phyloP scores from a whole-genome alignment of 2,797 vertebrate genomes.

The Amniataba percoides region DNA sequence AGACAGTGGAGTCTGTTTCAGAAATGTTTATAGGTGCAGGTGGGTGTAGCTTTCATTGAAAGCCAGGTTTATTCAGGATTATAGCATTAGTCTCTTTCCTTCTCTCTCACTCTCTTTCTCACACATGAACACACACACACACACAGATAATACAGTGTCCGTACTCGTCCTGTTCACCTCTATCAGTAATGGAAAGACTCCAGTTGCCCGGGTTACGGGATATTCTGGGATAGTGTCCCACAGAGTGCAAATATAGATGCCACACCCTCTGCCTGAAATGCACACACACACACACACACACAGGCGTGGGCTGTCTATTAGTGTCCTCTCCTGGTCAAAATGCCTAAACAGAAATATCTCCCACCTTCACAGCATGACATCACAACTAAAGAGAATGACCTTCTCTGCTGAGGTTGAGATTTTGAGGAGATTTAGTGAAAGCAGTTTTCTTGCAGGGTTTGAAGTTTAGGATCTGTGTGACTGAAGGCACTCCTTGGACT shows the following conservation, averaged over 20 bases:
- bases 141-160: constrained; percentile 10
- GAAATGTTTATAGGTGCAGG: constrained; percentile 36
- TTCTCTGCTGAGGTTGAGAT: accelerated
- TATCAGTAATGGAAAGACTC: constrained; percentile 65
- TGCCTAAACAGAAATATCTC: constrained; percentile 29
- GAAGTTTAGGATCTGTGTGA: constrained; percentile 8
- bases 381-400: neutral
- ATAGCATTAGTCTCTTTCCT: neutral
- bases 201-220: constrained; percentile 55
- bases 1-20: constrained; percentile 2
- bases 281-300: constrained; percentile 10
- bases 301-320: constrained; percentile 2
- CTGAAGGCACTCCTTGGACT: constrained; percentile 36
- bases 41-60: constrained; percentile 1
- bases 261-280: constrained; percentile 69
- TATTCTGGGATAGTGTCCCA: constrained; percentile 75
- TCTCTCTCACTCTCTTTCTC: neutral
- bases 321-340: constrained; percentile 11
- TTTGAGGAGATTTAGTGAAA: neutral
- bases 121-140: neutral
- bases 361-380: constrained; percentile 15
- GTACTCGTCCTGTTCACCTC: constrained; percentile 39
- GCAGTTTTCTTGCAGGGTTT: neutral
- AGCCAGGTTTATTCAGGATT: constrained; percentile 19
- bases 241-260: constrained; percentile 75